A percentile compares a stretch with the other conserved stretches of the same genome.
These are phyloP conservation scores for Aphis gossypii DNA, from an alignment of 1,140 invertebrate species.

Conservation along the genomic window DNA sequence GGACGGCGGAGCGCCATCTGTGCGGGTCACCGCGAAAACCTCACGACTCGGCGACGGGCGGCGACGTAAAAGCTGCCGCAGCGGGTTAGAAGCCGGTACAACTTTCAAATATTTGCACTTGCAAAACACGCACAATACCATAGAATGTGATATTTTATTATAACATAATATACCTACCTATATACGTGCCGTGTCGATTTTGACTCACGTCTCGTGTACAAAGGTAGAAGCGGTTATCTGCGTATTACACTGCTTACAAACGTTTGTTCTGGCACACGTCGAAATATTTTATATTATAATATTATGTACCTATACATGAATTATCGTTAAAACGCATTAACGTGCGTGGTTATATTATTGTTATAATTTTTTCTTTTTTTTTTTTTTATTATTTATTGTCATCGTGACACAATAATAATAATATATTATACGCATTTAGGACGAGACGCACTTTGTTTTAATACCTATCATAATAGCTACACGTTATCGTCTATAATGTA, in stretches of 20 bases:
- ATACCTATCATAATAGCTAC: not conserved
- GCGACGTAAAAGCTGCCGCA: not conserved
- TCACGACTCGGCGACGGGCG: not conserved
- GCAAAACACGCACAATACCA: not conserved
- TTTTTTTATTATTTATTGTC: not conserved
- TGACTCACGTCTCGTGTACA: not conserved
- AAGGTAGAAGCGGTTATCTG: not conserved
- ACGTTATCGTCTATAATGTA: not conserved
- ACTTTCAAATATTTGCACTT: slow-evolving; percentile 32
- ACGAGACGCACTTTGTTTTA: not conserved
- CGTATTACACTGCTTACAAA: not conserved
- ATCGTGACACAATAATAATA: not conserved
- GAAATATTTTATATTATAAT: not conserved
- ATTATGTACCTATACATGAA: not conserved
- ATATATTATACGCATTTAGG: not conserved
- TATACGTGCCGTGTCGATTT: not conserved
- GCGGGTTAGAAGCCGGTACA: not conserved
- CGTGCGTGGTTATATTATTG: not conserved
- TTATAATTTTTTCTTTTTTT: not conserved
- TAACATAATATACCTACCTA: no score
- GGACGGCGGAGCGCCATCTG: slow-evolving; percentile 8
- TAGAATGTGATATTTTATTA: not conserved
- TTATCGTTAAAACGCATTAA: not conserved
- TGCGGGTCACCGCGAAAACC: not conserved
- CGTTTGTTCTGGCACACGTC: not conserved